Evolutionary conservation across 2,888 invertebrate species (phyloP).

Genomic region (Pteria penguin): DNA sequence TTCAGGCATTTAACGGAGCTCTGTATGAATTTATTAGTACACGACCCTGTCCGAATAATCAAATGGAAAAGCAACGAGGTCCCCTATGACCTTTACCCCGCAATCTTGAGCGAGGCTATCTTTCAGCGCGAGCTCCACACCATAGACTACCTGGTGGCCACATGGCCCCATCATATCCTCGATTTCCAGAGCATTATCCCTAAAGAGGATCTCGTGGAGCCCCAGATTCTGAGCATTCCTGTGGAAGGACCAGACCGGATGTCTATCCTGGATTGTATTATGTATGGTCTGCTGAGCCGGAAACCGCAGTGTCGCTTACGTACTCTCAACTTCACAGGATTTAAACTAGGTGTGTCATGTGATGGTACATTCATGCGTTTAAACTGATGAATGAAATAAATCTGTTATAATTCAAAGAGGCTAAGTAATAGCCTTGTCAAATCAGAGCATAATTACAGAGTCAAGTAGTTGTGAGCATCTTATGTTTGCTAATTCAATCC

Average conservation of each 20-base stretch:
- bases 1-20: constrained; percentile 63
- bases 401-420: no score
- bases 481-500: no score
- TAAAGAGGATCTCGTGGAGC: constrained; percentile 63
- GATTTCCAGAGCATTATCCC: constrained; percentile 68
- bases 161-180: constrained; percentile 68
- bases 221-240: constrained; percentile 66
- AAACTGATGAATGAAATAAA: no score
- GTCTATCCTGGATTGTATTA: constrained; percentile 68
- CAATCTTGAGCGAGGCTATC: constrained; percentile 70
- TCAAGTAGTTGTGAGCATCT: no score
- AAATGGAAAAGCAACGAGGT: constrained; percentile 48
- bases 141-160: constrained; percentile 69
- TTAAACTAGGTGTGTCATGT: constrained; percentile 73
- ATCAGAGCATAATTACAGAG: no score
- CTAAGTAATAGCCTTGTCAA: no score
- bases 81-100: constrained; percentile 69
- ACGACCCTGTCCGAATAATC: constrained; percentile 51
- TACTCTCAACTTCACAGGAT: constrained; percentile 69
- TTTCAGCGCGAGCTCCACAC: constrained; percentile 68
- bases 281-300: constrained; percentile 70
- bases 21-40: constrained; percentile 64
- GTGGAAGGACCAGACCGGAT: constrained; percentile 63
- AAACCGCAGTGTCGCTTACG: constrained; percentile 62
- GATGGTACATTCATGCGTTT: no score